These are phyloP conservation scores for Anastrepha obliqua DNA, from an alignment of 1,140 invertebrate species.

Conservation along the genomic window DNA sequence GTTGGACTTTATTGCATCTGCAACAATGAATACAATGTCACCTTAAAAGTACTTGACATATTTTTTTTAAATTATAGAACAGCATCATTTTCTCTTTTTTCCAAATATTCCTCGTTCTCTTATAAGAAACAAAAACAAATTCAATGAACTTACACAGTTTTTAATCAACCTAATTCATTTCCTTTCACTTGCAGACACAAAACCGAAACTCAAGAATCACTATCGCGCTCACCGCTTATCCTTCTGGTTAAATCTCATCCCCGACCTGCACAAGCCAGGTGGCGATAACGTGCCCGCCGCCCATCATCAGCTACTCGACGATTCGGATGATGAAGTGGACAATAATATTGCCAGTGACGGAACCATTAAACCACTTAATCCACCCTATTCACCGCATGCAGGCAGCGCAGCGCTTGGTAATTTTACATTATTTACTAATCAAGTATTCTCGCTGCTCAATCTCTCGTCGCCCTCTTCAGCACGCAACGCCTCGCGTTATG, in stretches of 20 bases:
- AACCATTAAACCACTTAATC: slow-evolving; percentile 76
- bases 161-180: not conserved
- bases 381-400: slow-evolving; percentile 72
- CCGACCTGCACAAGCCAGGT: slow-evolving; percentile 93
- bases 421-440: slow-evolving; percentile 72
- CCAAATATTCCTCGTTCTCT: no score
- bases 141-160: no score
- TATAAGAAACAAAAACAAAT: no score
- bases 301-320: slow-evolving; percentile 88
- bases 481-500: slow-evolving; percentile 65
- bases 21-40: no score
- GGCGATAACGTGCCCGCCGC: slow-evolving; percentile 88
- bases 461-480: slow-evolving; percentile 72
- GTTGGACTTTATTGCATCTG: no score
- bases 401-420: slow-evolving; percentile 73
- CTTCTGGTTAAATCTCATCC: slow-evolving; percentile 96
- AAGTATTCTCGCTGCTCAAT: slow-evolving; percentile 72
- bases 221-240: slow-evolving; percentile 95
- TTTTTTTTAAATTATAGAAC: no score
- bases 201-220: slow-evolving; percentile 93
- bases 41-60: no score
- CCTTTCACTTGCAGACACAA: slow-evolving; percentile 80
- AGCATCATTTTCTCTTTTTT: no score
- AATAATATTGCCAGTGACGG: slow-evolving; percentile 77
- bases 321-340: slow-evolving; percentile 76